Evolutionary conservation across 2,888 invertebrate genomes (phyloP), one percentile per base, ranked within the genome.

Genomic region (Zygaena filipendulae): DNA sequence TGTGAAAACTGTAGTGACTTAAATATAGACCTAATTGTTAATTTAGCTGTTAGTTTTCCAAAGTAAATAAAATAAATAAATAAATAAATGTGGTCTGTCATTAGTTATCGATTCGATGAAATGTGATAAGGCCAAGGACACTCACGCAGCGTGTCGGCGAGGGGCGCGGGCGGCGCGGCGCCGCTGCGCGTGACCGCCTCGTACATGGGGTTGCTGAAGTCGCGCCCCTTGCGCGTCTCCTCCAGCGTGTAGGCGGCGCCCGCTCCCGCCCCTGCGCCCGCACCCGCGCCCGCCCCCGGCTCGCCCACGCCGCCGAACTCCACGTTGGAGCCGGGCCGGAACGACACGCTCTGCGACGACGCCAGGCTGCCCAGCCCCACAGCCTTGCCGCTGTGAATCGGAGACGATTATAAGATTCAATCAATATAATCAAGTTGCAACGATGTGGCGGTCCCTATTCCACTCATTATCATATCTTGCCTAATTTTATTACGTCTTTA

Each of bases 191-290:
- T 87, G 30, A 90, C 90, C 25, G 93, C 94, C 56, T 98, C 97
- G 69, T 97, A 98, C 92, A 97, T 96, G 25, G 97, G 97, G 79
- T 98, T 98, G 54, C 93, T 91, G 81, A 98, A 98, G 71, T 98
- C 97, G 28, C 96, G 82, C 32, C 87, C 88, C 66, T 92, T 93
- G 44, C 87, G 84, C 45, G 61, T 51, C 16, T 51, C 84, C 38
- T 92, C 90, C 49, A 90, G 90, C 49, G 93, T 56, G 29, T 77
- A 88, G 67, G 92, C 92, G 33, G 90, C 91, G 21, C 88, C 87
- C 51, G 91, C 92, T 22, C 88, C 67, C 6, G 89, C 87, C 59
- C 86, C 86, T 13, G 55, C 49, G 30, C 52, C 38, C 3, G 52
- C 40, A 52, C 60, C 51, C 46, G 87, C 86, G 52, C 91, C 92